Base-by-base conservation (phyloP, 2,113 vertebrate genomes). In the Hemicordylus capensis region DNA sequence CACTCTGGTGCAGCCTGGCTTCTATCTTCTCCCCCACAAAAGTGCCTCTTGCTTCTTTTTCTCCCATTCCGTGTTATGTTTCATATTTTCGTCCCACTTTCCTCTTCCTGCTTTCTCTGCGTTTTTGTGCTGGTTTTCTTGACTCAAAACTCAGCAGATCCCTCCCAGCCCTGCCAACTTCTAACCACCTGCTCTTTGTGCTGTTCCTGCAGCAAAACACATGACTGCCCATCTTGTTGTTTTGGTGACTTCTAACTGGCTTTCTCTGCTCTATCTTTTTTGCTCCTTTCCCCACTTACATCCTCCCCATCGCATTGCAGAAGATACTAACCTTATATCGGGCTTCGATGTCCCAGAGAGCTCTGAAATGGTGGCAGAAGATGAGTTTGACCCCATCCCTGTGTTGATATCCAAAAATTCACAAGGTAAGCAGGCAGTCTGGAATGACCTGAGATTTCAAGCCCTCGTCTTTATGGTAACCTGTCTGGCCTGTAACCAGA, bases 321-420 rank as follows among this genome's bases (percentile, higher is more conserved):
- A 99, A 97, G 97, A 98, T 96, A 96, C 97, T 97, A 98, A 98
- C 97, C 98, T 98, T 96, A 97, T 98, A 95, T 97, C 97, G 96
- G 98, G 98, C 96, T 98, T 98, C 81, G 98, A 99, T 96, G 94
- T 95, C 76, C 96, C 95, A 88, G 94, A 95, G 89, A 93, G 95
- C 75, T 95, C 96, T 95, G 97, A 98, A 95, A 98, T 98, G 96
- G 97, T 96, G 96, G 95, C 97, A 84, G 97, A 97, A 94, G 98
- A 98, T 97, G 98, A 99, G 94, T 99, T 99, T 98, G 99, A 99
- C 94, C 98, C 98, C 95, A 99, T 99, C 94, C 99, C 99, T 85
- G 98, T 99, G 94, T 96, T 99, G 96, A 97, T 98, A 97, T 98
- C 98, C 96, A 99, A 99, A 98, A 98, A 97, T 95, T 98, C 97